These are phyloP conservation scores for Agrochola macilenta DNA, from an alignment of 2,888 invertebrate species.

Conservation along the genomic window DNA sequence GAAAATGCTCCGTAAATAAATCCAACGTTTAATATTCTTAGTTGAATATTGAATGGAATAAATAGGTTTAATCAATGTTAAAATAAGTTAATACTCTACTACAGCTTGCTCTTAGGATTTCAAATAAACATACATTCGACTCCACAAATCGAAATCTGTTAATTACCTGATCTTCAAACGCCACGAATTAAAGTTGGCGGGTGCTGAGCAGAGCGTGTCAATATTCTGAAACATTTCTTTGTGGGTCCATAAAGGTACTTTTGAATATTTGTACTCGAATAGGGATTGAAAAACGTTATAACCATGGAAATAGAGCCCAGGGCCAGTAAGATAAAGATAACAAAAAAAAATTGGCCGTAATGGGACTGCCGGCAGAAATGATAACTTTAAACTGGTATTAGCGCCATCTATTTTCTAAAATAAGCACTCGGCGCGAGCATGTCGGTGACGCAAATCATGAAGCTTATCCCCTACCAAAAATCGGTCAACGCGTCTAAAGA, in stretches of 20 bases:
- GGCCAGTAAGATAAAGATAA: constrained; percentile 22
- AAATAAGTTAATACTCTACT: not conserved
- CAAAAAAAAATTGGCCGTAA: not conserved
- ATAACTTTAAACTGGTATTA: too few species aligned
- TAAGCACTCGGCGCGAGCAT: too few species aligned
- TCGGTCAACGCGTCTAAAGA: too few species aligned
- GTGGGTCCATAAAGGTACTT: not conserved
- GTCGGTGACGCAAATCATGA: too few species aligned
- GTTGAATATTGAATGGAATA: not conserved
- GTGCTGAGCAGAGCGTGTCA: not conserved
- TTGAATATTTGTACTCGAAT: not conserved
- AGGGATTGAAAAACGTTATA: constrained; percentile 5
- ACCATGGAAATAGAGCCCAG: constrained; percentile 7
- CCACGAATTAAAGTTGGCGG: not conserved
- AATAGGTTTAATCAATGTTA: not conserved
- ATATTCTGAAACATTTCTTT: not conserved
- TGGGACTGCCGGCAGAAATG: too few species aligned
- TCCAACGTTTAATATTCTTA: not conserved
- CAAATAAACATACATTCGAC: not conserved
- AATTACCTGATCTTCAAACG: not conserved
- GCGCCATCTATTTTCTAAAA: too few species aligned
- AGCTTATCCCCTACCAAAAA: too few species aligned
- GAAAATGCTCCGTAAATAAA: too few species aligned
- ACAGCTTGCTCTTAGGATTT: not conserved
- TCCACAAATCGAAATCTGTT: not conserved